These are phyloP conservation scores for Palythoa grandiflora DNA, from an alignment of 92 coral and sea anemone genomes.

Conservation along the genomic window DNA sequence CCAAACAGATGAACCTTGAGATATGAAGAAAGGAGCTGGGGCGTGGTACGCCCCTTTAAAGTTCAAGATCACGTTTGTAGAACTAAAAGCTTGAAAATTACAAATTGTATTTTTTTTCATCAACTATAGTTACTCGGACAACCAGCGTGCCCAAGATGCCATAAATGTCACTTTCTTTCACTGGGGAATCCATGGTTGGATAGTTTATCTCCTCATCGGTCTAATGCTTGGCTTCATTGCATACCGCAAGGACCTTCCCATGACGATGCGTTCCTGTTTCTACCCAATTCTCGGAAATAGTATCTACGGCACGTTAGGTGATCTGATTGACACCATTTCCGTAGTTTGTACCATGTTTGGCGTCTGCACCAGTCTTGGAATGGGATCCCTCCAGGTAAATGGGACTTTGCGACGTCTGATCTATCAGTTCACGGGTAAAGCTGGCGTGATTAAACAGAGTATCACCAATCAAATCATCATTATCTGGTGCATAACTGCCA, in stretches of 20 bases:
- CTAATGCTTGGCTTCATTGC: constrained; percentile 81
- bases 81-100: no score
- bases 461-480: constrained; percentile 72
- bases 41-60: no score
- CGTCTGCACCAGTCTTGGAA: constrained; percentile 94
- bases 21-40: no score
- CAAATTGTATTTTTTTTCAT: no score
- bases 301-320: constrained; percentile 84
- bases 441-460: no score
- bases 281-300: constrained; percentile 85
- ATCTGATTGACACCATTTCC: constrained; percentile 80
- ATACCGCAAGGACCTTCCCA: constrained; percentile 79
- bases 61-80: no score
- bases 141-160: constrained; percentile 39
- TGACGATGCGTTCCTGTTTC: constrained; percentile 93
- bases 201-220: constrained; percentile 84
- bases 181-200: constrained; percentile 96
- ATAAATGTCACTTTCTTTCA: constrained; percentile 90
- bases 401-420: no score
- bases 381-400: constrained; percentile 78
- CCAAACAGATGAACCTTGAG: no score
- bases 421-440: no score
- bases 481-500: constrained; percentile 85
- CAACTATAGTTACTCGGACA: no score
- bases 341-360: constrained; percentile 91